Percentiles rank a stretch among this genome's conserved stretches.
Evolutionary conservation across 2,113 vertebrate genomes (phyloP).

Genomic region (Marcusenius ussheri): DNA sequence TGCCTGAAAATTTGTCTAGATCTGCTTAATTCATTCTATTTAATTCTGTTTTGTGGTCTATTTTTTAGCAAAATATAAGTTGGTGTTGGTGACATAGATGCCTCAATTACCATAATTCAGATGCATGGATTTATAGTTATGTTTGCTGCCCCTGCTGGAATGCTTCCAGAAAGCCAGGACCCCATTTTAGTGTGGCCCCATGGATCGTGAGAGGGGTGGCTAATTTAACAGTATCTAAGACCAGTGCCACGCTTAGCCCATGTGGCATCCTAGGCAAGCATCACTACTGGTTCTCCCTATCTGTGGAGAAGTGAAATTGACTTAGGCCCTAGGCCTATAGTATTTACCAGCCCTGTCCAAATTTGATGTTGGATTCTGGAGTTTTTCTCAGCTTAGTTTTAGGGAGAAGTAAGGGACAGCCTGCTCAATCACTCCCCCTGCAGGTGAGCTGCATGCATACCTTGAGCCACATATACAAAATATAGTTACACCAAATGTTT

Average conservation of each 20-base stretch:
- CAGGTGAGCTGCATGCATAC: conserved; percentile 38
- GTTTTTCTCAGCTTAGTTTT: conserved; percentile 47
- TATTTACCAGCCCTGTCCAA: neutral
- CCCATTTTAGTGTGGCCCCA: neutral
- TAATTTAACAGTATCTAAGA: neutral
- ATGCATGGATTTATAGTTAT: neutral
- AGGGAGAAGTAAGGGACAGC: conserved; percentile 30
- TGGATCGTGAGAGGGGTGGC: neutral
- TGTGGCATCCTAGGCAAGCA: neutral
- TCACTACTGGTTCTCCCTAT: neutral
- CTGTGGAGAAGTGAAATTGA: neutral
- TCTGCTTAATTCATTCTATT: neutral
- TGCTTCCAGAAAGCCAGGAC: neutral
- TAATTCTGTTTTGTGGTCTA: neutral
- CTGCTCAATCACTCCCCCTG: conserved; percentile 37
- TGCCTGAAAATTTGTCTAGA: neutral
- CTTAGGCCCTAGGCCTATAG: neutral
- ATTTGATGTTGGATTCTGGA: conserved; percentile 31
- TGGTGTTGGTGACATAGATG: neutral
- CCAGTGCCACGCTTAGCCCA: neutral
- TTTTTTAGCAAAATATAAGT: neutral
- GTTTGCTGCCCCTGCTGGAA: neutral
- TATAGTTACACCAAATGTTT: neutral
- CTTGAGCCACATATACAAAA: conserved; percentile 6
- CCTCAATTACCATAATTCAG: neutral